These are phyloP conservation scores for Hypomesus transpacificus DNA, from an alignment of 2,113 vertebrate genomes.

Conservation along the genomic window DNA sequence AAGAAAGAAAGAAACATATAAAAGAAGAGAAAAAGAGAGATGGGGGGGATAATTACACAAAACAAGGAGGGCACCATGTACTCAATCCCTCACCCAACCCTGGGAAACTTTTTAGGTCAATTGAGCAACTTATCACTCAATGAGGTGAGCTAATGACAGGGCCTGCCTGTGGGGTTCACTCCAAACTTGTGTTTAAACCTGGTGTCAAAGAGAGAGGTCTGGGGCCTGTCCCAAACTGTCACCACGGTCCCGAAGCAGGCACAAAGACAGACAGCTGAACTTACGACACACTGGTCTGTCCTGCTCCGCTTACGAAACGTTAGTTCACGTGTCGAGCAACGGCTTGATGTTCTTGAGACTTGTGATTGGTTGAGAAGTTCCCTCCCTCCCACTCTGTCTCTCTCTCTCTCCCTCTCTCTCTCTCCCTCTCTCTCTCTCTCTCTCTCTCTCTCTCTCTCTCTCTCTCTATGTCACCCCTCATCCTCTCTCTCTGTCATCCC, in stretches of 20 bases:
- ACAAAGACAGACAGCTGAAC: too few species aligned
- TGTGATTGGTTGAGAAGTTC: not conserved
- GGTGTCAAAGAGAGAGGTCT: conserved; percentile 10
- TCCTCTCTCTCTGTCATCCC: not conserved
- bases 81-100: conserved; percentile 7
- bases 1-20: not conserved
- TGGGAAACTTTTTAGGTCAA: conserved; percentile 22
- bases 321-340: too few species aligned
- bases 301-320: too few species aligned
- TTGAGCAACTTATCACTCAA: conserved; percentile 42
- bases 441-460: not conserved
- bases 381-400: not conserved
- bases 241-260: too few species aligned
- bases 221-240: too few species aligned
- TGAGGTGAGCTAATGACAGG: conserved; percentile 43
- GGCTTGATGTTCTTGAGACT: too few species aligned
- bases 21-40: not conserved
- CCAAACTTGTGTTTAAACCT: conserved; percentile 16
- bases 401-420: not conserved
- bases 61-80: not conserved
- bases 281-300: too few species aligned
- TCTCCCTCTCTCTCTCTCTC: not conserved
- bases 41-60: not conserved
- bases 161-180: not conserved
- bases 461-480: not conserved